Percentiles rank a stretch among this genome's conserved stretches.
phyloP scores from a whole-genome alignment of 2,888 invertebrate species.

The Acleris cristana region DNA sequence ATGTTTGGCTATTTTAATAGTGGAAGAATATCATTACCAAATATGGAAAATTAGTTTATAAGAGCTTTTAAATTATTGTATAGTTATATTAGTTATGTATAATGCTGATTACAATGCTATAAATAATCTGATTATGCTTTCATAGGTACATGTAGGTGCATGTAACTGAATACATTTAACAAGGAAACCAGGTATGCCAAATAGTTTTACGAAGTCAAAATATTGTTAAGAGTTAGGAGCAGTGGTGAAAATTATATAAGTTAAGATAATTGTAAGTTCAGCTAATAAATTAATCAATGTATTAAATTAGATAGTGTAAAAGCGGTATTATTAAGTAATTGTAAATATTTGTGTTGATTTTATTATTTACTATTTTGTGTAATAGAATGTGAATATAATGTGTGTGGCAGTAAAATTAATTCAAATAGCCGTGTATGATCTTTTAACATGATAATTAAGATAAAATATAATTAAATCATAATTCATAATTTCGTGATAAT shows the following conservation, averaged over 20 bases:
- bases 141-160: slow-evolving; percentile 9
- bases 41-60: too few relatives aligned
- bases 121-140: slow-evolving; percentile 1
- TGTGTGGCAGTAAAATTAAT: too few relatives aligned
- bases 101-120: slow-evolving; percentile 2
- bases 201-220: background rate
- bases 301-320: slow-evolving; percentile 22
- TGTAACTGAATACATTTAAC: slow-evolving; percentile 25
- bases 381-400: too few relatives aligned
- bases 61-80: too few relatives aligned
- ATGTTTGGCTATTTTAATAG: slow-evolving; percentile 15
- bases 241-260: slow-evolving; percentile 22
- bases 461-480: too few relatives aligned
- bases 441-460: too few relatives aligned
- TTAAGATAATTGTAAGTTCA: background rate
- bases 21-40: slow-evolving; percentile 35
- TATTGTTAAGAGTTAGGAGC: slow-evolving; percentile 5
- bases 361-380: background rate
- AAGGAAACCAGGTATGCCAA: background rate
- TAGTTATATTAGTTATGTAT: too few relatives aligned
- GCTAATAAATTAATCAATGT: background rate
- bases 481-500: too few relatives aligned
- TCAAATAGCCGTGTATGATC: too few relatives aligned
- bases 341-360: background rate
- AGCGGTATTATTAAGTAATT: slow-evolving; percentile 28